Evolutionary conservation across 2,797 vertebrate species (phyloP).

Genomic region (Natrix natrix): DNA sequence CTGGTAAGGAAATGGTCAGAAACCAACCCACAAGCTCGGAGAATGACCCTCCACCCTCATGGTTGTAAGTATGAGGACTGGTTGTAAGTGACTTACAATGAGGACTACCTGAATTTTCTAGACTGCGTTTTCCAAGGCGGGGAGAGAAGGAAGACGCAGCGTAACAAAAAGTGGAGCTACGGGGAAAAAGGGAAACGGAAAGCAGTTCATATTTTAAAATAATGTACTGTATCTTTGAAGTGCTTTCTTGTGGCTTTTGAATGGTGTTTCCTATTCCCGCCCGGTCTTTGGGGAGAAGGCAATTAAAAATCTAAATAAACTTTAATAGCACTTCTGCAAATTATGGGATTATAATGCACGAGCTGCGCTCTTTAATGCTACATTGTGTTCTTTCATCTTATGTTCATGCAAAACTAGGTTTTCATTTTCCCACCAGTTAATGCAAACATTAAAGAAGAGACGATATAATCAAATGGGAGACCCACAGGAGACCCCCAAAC

Average conservation of each 20-base stretch:
- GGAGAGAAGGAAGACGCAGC: not conserved
- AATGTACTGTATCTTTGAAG: not conserved
- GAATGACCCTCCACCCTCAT: not conserved
- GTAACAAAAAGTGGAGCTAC: not conserved
- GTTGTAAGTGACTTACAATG: not conserved
- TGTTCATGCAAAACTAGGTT: not conserved
- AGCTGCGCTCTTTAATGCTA: not conserved
- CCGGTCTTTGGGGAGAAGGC: not conserved
- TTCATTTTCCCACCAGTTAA: not conserved
- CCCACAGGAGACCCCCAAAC: not conserved
- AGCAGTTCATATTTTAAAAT: not conserved
- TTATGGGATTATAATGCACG: not conserved
- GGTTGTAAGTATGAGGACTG: not conserved
- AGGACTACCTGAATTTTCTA: not conserved
- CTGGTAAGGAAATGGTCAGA: not conserved
- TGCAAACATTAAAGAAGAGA: not conserved
- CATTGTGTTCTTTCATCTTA: not conserved
- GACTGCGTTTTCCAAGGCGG: constrained; percentile 22
- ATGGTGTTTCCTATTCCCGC: not conserved
- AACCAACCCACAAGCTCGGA: not conserved
- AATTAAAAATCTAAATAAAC: constrained; percentile 24
- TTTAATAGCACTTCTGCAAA: constrained; percentile 1
- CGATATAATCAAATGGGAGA: not conserved
- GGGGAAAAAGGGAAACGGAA: not conserved
- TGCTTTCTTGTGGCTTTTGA: not conserved